Evolutionary conservation across 2,797 vertebrate species (phyloP).

Genomic region (Syndactyla subalaris): DNA sequence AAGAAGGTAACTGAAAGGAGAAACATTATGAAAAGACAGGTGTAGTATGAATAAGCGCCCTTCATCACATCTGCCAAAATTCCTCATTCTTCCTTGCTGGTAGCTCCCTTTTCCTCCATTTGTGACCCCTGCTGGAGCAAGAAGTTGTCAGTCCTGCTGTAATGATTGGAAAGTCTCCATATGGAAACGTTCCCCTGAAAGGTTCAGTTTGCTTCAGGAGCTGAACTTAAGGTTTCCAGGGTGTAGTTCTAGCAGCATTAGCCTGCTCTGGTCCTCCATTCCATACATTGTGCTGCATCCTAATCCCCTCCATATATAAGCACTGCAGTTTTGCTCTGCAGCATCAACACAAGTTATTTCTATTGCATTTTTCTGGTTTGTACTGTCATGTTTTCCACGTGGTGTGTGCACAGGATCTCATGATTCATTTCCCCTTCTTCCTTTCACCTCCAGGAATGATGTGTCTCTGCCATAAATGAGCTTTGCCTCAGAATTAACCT

Average conservation of each 20-base stretch:
- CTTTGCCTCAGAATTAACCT: neutral
- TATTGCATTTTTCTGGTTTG: neutral
- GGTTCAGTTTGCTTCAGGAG: neutral
- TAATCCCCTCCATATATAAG: neutral
- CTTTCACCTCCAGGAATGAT: neutral
- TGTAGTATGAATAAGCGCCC: neutral
- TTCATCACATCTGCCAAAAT: neutral
- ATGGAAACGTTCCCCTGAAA: neutral
- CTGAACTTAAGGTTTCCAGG: neutral
- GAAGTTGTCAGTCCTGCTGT: neutral
- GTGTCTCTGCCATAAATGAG: neutral
- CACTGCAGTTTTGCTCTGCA: neutral
- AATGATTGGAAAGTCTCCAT: neutral
- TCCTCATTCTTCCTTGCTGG: neutral
- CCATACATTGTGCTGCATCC: neutral
- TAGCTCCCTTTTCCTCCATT: neutral
- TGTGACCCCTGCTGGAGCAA: neutral
- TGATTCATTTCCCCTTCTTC: neutral
- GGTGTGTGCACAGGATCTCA: neutral
- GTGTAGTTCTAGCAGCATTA: neutral
- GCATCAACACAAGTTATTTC: neutral
- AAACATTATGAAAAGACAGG: neutral
- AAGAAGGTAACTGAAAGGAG: neutral
- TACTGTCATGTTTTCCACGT: neutral
- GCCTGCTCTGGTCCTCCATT: neutral